Base-by-base conservation (phyloP, 1,140 invertebrate species). In the Macrobrachium rosenbergii region DNA sequence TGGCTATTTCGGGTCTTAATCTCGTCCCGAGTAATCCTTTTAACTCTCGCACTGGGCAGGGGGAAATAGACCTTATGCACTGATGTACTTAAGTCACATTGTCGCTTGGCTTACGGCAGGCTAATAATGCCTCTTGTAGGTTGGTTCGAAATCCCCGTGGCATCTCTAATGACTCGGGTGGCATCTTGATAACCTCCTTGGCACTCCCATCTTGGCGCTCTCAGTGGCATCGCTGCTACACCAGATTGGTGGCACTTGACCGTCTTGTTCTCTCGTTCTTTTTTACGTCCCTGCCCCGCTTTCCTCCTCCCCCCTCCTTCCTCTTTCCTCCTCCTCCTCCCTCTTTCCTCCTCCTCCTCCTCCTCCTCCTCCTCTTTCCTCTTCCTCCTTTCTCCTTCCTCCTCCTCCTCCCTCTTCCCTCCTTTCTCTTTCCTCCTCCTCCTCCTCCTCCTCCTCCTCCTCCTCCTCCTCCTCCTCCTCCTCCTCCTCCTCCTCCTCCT, bases 161-260 rank as follows among this genome's bases (percentile, higher is more conserved):
- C 82, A 84, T 84, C 82, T 84, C 73, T 84, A 84, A 84, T 67
- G 60, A 84, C 82, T 59, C 11, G 11, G 5, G 28, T 60, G 82
- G 82, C 82, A 84, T 84, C 82, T 84, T 84, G 82, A 84, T 77
- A 76, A 73, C 76, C 73, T 77, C 62, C 75, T 84, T 84, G 82
- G 82, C 82, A 84, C 82, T 84, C 17, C 45, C 43, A 63, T 84
- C 73, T 28, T 84, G 82, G 82, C 75, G 16, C 62, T 58, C 19
- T 37, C 45, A 75, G 23, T 64, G 82, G 28, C 72, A n/a, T 21
- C 21, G 62, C 58, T 76, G 62, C 58, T 76, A 21, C 37, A 45
- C 64, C 21, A 45, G 59, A 81, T 64, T 59, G 79, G 19, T 45
- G 43, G 60, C 79, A 6, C 62, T 62, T 45, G 59, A 62, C 79